These are phyloP conservation scores for Tiphia femorata DNA, from an alignment of 2,888 invertebrate genomes.

Conservation along the genomic window DNA sequence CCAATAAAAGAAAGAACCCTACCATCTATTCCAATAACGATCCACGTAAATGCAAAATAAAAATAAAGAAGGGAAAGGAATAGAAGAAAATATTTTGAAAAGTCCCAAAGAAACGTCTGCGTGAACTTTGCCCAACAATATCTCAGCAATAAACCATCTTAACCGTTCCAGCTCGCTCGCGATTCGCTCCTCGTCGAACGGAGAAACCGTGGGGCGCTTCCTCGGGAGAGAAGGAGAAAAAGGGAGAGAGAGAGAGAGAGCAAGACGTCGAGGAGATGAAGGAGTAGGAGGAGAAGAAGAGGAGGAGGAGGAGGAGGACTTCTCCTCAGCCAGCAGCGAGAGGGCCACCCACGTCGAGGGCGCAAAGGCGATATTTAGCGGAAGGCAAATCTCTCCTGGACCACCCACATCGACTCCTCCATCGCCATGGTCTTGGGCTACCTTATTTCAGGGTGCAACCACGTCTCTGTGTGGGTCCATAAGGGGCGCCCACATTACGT, in stretches of 20 bases:
- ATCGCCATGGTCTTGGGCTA: constrained; percentile 53
- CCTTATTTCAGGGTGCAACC: constrained; percentile 58
- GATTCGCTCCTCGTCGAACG: too few species aligned
- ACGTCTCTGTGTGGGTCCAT: too few species aligned
- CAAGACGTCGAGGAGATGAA: constrained; percentile 6
- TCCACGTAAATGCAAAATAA: too few species aligned
- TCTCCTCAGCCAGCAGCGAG: constrained; percentile 40
- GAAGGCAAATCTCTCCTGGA: constrained; percentile 66
- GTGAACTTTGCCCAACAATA: too few species aligned
- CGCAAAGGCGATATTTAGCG: constrained; percentile 68
- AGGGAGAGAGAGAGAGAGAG: background rate
- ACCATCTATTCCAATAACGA: too few species aligned
- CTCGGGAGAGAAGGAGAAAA: constrained; percentile 16
- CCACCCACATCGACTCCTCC: constrained; percentile 64
- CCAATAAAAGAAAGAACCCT: too few species aligned
- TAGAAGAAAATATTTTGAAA: too few species aligned
- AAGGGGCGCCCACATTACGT: too few species aligned
- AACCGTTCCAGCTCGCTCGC: too few species aligned
- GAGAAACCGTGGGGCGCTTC: background rate
- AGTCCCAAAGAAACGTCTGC: too few species aligned
- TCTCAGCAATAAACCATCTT: too few species aligned
- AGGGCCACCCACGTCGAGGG: constrained; percentile 66
- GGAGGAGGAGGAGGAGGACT: constrained; percentile 36
- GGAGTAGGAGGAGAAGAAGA: constrained; percentile 25
- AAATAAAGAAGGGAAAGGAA: too few species aligned